These are phyloP conservation scores for Actinemys pallida DNA, from an alignment of 2,113 vertebrate genomes.

Conservation along the genomic window DNA sequence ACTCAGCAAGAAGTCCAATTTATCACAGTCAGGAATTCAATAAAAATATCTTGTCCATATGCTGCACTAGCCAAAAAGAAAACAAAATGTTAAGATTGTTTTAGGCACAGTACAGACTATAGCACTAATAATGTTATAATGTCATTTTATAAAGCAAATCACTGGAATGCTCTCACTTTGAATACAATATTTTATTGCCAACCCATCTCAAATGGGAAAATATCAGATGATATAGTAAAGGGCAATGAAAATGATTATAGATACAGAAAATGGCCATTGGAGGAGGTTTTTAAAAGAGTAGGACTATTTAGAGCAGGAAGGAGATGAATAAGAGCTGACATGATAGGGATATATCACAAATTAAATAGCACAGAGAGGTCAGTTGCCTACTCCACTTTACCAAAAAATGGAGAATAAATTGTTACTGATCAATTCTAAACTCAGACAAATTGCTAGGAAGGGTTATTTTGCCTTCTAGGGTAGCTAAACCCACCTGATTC, in stretches of 20 bases:
- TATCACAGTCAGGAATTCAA: background rate
- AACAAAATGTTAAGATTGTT: accelerated
- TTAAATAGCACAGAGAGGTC: background rate
- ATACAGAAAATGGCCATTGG: background rate
- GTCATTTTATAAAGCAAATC: background rate
- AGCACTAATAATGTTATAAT: background rate
- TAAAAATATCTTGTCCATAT: background rate
- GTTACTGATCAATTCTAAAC: background rate
- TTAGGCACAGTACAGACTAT: background rate
- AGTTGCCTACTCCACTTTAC: background rate
- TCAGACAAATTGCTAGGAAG: background rate
- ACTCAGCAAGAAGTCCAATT: background rate
- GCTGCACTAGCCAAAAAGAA: background rate
- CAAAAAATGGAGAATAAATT: background rate
- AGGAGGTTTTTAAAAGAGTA: background rate
- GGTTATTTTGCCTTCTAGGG: background rate
- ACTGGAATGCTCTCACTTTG: background rate
- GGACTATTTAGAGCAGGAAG: background rate
- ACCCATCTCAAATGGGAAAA: background rate
- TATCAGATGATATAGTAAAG: background rate
- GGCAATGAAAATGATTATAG: background rate
- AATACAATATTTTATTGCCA: background rate
- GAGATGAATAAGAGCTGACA: background rate
- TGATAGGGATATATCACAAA: background rate
- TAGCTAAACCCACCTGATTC: background rate